A percentile compares a stretch with the other conserved stretches of the same genome.
Evolutionary conservation across 2,888 invertebrate genomes (phyloP).

Genomic region (Lasioglossum lativentre): DNA sequence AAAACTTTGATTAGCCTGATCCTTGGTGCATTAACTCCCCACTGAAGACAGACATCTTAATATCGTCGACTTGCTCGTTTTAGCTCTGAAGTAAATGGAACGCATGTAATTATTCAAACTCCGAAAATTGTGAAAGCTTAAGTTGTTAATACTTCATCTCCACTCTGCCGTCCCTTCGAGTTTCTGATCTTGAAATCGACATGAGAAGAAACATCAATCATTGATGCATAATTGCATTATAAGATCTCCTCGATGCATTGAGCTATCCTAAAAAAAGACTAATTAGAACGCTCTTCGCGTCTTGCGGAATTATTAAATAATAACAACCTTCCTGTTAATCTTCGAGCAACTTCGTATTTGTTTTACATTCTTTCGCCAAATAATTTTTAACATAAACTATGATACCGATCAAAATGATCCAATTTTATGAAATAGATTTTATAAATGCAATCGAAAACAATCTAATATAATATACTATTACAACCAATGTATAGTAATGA

Average conservation of each 20-base stretch:
- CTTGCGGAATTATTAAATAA: not conserved
- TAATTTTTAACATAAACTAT: too few relatives aligned
- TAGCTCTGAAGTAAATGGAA: not conserved
- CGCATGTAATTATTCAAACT: constrained; percentile 1
- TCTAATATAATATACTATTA: too few relatives aligned
- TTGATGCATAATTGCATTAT: not conserved
- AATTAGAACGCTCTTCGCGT: not conserved
- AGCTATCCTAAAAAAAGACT: not conserved
- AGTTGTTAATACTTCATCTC: not conserved
- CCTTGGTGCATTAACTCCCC: not conserved
- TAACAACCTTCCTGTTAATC: not conserved
- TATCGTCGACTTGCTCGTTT: not conserved
- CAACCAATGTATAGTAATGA: not conserved
- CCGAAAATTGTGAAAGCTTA: not conserved
- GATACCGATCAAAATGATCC: too few relatives aligned
- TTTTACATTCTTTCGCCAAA: too few relatives aligned
- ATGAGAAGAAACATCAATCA: not conserved
- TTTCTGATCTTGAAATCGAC: not conserved
- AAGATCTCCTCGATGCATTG: not conserved
- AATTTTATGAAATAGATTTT: too few relatives aligned
- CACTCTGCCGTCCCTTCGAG: not conserved
- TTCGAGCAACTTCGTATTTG: not conserved
- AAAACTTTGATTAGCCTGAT: not conserved
- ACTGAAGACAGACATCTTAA: not conserved
- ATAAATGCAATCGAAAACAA: too few relatives aligned